phyloP scores from a whole-genome alignment of 2,113 vertebrate species.

The Accipiter cooperii region DNA sequence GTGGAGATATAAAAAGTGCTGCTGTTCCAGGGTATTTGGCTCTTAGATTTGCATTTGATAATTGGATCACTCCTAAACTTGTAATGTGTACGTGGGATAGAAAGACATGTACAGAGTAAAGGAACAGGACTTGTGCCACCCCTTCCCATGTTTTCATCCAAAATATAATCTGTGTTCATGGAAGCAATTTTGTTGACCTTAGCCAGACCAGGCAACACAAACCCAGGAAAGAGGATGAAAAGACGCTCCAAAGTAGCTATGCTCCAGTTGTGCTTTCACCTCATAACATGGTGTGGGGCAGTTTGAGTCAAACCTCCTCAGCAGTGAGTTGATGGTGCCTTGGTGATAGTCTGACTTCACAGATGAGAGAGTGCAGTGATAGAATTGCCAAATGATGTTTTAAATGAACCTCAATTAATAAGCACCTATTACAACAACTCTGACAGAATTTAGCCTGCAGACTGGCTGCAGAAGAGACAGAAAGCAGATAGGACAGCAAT shows the following conservation, averaged over 20 bases:
- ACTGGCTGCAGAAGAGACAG: background rate
- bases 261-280: background rate
- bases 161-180: background rate
- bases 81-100: background rate
- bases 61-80: background rate
- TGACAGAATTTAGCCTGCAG: background rate
- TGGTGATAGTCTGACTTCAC: background rate
- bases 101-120: background rate
- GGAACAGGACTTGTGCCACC: background rate
- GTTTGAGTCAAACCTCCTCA: background rate
- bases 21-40: background rate
- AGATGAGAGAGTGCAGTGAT: background rate
- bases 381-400: background rate
- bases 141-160: background rate
- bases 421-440: background rate
- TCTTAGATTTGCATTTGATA: background rate
- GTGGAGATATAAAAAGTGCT: background rate
- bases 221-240: background rate
- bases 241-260: background rate
- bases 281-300: background rate
- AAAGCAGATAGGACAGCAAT: background rate
- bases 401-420: background rate
- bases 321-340: background rate
- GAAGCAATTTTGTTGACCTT: background rate
- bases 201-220: background rate